phyloP scores from a whole-genome alignment of 1,140 invertebrate genomes.

The Cephus cinctus region DNA sequence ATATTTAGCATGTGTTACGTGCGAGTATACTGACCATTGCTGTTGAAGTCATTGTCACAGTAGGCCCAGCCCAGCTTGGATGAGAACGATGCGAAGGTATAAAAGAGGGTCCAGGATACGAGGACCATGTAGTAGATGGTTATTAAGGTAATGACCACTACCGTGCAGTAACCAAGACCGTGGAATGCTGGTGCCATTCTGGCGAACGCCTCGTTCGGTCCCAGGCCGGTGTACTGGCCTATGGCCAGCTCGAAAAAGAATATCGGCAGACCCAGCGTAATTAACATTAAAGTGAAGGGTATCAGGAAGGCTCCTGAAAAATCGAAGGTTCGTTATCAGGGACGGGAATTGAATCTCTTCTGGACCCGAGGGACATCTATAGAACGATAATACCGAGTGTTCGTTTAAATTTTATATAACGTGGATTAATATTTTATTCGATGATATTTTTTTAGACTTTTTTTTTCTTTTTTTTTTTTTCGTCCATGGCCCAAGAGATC shows the following conservation, averaged over 20 bases:
- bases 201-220: constrained; percentile 61
- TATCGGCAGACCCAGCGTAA: constrained; percentile 78
- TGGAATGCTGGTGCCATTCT: constrained; percentile 64
- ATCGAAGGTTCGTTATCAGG: background rate
- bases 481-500: no score
- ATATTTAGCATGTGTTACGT: no score
- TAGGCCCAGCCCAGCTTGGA: constrained; percentile 69
- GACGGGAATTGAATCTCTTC: background rate
- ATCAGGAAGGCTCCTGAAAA: constrained; percentile 77
- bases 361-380: background rate
- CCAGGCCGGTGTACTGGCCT: constrained; percentile 65
- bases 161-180: constrained; percentile 67
- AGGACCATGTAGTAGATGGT: constrained; percentile 85
- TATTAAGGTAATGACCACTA: constrained; percentile 75
- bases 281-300: constrained; percentile 75
- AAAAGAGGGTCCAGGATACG: constrained; percentile 76
- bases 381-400: background rate
- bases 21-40: constrained; percentile 59
- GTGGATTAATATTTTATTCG: no score
- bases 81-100: constrained; percentile 70
- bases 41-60: constrained; percentile 72
- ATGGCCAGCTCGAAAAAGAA: constrained; percentile 68
- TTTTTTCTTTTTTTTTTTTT: no score
- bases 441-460: no score
- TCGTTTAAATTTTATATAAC: no score